Conservation (phyloP, 2,113 vertebrate species). For the Trochalopteron elliotii region DNA sequence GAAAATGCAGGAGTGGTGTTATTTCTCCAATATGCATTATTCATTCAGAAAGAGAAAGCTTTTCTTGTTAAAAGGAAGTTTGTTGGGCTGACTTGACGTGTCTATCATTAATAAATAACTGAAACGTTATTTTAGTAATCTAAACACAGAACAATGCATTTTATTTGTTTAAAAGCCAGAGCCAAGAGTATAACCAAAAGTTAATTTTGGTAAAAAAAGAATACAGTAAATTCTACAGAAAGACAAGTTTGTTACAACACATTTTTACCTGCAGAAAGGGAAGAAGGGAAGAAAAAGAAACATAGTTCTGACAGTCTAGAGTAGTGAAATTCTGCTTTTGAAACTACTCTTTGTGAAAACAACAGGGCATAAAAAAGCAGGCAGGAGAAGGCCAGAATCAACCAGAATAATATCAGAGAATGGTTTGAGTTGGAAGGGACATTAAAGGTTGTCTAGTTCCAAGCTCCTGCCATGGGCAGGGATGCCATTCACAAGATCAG, state of each 20-base stretch:
- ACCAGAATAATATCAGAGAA: background rate
- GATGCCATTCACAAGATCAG: background rate
- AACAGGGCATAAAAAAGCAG: background rate
- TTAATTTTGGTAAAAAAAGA: background rate
- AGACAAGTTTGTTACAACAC: background rate
- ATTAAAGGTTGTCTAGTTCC: background rate
- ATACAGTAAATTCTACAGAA: background rate
- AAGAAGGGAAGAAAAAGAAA: rapidly evolving
- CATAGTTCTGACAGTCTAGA: background rate
- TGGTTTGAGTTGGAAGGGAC: background rate
- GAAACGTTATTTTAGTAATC: background rate
- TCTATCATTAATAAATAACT: constrained; percentile 5
- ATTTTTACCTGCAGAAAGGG: background rate
- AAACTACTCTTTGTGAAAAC: background rate
- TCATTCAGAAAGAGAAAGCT: constrained; percentile 18
- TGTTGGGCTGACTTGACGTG: background rate
- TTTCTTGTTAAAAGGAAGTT: background rate
- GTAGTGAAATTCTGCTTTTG: background rate
- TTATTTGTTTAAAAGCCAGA: constrained; percentile 3
- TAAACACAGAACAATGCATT: background rate
- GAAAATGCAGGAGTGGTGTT: background rate
- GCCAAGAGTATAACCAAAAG: background rate
- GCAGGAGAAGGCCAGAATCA: background rate
- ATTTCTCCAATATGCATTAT: constrained; percentile 45
- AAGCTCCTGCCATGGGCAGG: background rate